These are phyloP conservation scores for Epizoanthus illoricatus DNA, from an alignment of 92 coral and sea anemone genomes.

Conservation along the genomic window DNA sequence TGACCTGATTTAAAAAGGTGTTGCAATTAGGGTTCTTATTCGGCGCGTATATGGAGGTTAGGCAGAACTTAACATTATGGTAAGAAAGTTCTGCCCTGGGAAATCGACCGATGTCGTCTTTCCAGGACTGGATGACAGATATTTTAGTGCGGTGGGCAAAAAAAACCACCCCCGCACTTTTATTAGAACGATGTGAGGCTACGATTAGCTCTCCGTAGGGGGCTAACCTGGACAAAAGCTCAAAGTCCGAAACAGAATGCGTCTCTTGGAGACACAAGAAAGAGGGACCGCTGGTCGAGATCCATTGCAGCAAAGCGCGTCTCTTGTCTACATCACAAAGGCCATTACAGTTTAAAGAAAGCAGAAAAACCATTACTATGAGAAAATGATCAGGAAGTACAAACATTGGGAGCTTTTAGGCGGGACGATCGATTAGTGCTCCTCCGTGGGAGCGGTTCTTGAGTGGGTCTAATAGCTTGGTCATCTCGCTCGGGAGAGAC, in stretches of 20 bases:
- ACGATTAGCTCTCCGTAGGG: background rate
- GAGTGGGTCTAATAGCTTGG: too few species aligned
- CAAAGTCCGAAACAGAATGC: background rate
- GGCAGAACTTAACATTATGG: background rate
- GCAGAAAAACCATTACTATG: background rate
- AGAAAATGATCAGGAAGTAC: too few species aligned
- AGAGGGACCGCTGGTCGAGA: background rate
- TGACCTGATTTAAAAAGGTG: background rate
- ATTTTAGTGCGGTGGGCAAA: background rate
- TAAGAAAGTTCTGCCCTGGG: background rate
- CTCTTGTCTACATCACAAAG: background rate
- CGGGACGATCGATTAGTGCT: too few species aligned
- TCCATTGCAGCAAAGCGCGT: background rate
- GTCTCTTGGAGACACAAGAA: slow-evolving; percentile 29
- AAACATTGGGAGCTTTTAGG: too few species aligned
- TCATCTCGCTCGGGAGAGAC: too few species aligned
- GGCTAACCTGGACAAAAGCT: background rate
- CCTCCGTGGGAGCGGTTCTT: too few species aligned
- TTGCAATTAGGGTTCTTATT: slow-evolving; percentile 42
- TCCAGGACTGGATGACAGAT: background rate
- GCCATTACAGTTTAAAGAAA: slow-evolving; percentile 16
- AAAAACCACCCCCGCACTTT: background rate
- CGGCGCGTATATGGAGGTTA: background rate
- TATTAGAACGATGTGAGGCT: background rate
- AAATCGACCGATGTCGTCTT: background rate